Evolutionary conservation across 2,888 invertebrate genomes (phyloP).

Genomic region (Tridacna gigas): DNA sequence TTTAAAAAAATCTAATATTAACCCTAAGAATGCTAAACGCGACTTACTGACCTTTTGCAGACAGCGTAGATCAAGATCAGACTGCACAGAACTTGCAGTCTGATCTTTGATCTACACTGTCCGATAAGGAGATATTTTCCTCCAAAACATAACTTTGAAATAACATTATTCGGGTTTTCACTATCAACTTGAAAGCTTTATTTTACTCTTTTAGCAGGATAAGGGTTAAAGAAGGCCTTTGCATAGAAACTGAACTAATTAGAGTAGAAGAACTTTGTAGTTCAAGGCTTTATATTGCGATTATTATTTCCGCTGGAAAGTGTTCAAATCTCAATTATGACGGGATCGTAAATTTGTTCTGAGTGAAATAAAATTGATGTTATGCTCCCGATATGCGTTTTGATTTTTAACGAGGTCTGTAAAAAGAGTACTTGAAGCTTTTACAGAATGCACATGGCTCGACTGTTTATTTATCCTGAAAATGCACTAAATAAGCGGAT

Average conservation of each 20-base stretch:
- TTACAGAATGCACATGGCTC: slow-evolving; percentile 30
- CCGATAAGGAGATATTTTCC: no score
- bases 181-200: no score
- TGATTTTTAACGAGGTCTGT: not conserved
- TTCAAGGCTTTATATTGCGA: not conserved
- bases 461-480: slow-evolving; percentile 22
- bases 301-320: not conserved
- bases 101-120: no score
- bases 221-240: not conserved
- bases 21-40: no score
- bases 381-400: not conserved
- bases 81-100: no score
- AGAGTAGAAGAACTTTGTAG: not conserved
- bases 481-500: slow-evolving; percentile 13
- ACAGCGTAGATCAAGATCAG: no score
- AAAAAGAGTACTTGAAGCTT: not conserved
- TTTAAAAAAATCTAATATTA: no score
- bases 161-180: no score
- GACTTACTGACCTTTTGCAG: no score
- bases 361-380: slow-evolving; percentile 1
- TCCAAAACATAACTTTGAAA: no score
- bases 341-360: not conserved
- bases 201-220: no score
- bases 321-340: slow-evolving; percentile 15
- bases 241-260: not conserved